These are phyloP conservation scores for Solenopsis invicta DNA, from an alignment of 1,140 invertebrate genomes.

Conservation along the genomic window DNA sequence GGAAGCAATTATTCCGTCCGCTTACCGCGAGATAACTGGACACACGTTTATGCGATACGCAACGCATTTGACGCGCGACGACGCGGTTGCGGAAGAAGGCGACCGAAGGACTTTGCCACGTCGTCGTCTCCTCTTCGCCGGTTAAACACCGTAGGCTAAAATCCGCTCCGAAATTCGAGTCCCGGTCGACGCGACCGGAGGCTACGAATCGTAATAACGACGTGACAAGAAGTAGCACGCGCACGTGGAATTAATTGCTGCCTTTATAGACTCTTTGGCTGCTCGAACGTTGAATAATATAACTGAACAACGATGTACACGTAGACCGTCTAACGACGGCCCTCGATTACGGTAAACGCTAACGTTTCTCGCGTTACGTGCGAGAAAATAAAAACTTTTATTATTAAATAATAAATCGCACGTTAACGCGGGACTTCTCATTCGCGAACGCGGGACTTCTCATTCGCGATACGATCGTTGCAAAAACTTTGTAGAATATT, in stretches of 20 bases:
- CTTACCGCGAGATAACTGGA: slow-evolving; percentile 50
- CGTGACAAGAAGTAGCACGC: slow-evolving; percentile 8
- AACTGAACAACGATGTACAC: not conserved
- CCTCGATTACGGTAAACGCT: not conserved
- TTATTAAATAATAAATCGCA: not conserved
- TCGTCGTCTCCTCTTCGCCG: not conserved
- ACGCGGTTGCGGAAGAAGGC: not conserved
- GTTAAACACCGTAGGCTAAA: not conserved
- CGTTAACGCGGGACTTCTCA: not conserved
- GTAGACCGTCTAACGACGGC: not conserved
- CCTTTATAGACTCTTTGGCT: slow-evolving; percentile 31
- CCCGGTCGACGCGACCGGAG: not conserved
- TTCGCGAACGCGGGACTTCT: not conserved
- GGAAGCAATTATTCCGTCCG: slow-evolving; percentile 31
- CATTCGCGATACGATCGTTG: not conserved
- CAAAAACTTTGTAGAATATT: slow-evolving; percentile 13
- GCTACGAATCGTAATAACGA: slow-evolving; percentile 5
- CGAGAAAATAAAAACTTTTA: slow-evolving; percentile 3
- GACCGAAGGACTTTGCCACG: not conserved
- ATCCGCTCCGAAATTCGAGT: not conserved
- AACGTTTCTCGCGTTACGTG: not conserved
- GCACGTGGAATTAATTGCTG: slow-evolving; percentile 39
- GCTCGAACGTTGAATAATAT: not conserved
- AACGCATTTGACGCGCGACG: slow-evolving; percentile 34
- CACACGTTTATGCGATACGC: slow-evolving; percentile 30